Evolutionary conservation across 2,888 invertebrate genomes (phyloP), one percentile per base, ranked within the genome.

Genomic region (Trichacis sp.): DNA sequence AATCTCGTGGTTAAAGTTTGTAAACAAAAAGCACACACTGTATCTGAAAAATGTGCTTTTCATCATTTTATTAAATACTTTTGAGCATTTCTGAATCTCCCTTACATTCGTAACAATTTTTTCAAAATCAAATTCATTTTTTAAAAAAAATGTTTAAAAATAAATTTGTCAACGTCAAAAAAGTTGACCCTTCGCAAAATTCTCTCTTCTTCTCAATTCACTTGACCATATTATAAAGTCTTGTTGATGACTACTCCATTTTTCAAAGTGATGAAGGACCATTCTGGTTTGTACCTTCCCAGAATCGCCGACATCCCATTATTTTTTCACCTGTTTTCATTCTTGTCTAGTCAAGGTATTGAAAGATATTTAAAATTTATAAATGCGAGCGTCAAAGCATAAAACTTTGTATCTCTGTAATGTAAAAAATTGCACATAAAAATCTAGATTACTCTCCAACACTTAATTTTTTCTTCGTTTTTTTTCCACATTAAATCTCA

Each of bases 301-400:
- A 46, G 43, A 42, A 47, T 50, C 47, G 42, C 24, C 54, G 53
- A 58, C 59, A 56, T 46, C 55, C 48, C 17, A 53, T 56, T 63
- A 63, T 59, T 66, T 66, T 59, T 67, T 62, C 42, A 56, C 24
- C 17, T 63, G 50, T 20, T 53, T 50, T 58, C 43, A 36, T 9
- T 14, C 53, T n/a, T 61, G 47, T 60, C 63, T 60, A 59, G 60
- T 57, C 63, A 63, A 53, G 45, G 49, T 63, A 51, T 46, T 30
- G 19, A 30, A 15, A 48, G 15, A 30, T 2, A 29, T 46, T 24
- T n/a, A 29, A 24, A 24, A 29, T 19, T 18, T 3, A 9, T 43
- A 4, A 11, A 6, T 2, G 18, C n/a, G n/a, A n/a, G n/a, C n/a
- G n/a, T n/a, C n/a, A n/a, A n/a, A n/a, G n/a, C n/a, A n/a, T n/a